Percentiles rank a stretch among this genome's conserved stretches.
These are phyloP conservation scores for Acheta domesticus DNA, from an alignment of 2,888 invertebrate genomes.

Conservation along the genomic window DNA sequence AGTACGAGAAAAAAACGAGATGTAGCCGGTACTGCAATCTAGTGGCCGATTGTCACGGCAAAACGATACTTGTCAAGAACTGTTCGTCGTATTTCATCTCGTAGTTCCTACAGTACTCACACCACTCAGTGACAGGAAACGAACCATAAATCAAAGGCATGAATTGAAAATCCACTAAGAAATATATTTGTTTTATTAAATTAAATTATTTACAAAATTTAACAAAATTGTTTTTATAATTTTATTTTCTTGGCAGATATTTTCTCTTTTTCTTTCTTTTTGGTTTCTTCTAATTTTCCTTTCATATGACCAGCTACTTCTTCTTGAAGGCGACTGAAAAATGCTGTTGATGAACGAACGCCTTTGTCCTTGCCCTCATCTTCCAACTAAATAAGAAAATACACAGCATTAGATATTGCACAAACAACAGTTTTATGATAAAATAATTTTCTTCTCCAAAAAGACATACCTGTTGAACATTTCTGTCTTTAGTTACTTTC, in stretches of 20 bases:
- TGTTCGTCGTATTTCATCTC: too few species aligned
- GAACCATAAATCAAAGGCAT: too few species aligned
- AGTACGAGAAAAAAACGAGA: slow-evolving; percentile 51
- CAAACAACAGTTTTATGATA: slow-evolving; percentile 32
- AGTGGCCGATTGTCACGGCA: not conserved
- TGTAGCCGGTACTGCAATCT: too few species aligned
- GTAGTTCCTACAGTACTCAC: too few species aligned
- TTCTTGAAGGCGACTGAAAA: slow-evolving; percentile 84
- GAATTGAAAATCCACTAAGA: too few species aligned
- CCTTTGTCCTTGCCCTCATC: slow-evolving; percentile 51
- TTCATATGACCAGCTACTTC: slow-evolving; percentile 51
- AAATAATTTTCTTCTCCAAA: too few species aligned
- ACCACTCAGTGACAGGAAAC: too few species aligned
- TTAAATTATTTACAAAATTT: too few species aligned
- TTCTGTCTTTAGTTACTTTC: slow-evolving; percentile 62
- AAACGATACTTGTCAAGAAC: too few species aligned
- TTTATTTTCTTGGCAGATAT: slow-evolving; percentile 60
- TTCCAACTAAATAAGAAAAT: slow-evolving; percentile 48
- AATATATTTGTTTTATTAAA: too few species aligned
- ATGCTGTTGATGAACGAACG: slow-evolving; percentile 73
- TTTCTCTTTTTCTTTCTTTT: slow-evolving; percentile 41
- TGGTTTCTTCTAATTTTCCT: slow-evolving; percentile 47
- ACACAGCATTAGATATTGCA: slow-evolving; percentile 21
- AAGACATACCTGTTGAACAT: slow-evolving; percentile 54
- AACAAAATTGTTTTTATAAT: slow-evolving; percentile 47